phyloP scores from a whole-genome alignment of 1,140 invertebrate species.

The Drosophila setifemur region DNA sequence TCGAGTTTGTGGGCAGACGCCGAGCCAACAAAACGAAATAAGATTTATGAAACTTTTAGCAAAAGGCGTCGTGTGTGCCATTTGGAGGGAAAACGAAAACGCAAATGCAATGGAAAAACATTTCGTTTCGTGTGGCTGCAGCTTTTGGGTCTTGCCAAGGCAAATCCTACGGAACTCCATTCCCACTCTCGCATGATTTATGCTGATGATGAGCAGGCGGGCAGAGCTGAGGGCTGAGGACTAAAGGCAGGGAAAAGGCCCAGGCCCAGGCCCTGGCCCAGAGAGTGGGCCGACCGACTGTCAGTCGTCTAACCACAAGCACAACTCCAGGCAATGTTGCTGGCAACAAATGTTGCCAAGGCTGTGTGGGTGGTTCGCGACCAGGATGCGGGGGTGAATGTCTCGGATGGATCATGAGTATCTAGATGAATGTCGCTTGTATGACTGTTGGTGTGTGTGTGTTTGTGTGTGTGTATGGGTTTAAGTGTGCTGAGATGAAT shows the following conservation, averaged over 20 bases:
- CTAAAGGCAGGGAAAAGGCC: slow-evolving; percentile 7
- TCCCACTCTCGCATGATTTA: slow-evolving; percentile 64
- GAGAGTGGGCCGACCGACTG: slow-evolving; percentile 40
- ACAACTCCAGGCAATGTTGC: no score
- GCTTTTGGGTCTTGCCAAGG: slow-evolving; percentile 47
- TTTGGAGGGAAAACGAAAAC: no score
- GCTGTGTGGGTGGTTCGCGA: slow-evolving; percentile 43
- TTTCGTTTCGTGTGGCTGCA: slow-evolving; percentile 14
- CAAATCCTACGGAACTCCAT: slow-evolving; percentile 49
- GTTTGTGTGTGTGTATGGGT: slow-evolving; percentile 23
- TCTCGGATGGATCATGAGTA: slow-evolving; percentile 47
- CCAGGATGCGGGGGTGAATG: slow-evolving; percentile 49
- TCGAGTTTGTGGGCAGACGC: slow-evolving; percentile 62
- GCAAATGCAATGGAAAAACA: background rate
- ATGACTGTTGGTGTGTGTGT: slow-evolving; percentile 31
- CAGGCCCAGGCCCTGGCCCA: no score
- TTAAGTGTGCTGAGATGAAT: slow-evolving; percentile 13
- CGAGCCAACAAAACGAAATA: slow-evolving; percentile 65
- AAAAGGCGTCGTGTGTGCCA: slow-evolving; percentile 65
- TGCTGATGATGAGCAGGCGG: slow-evolving; percentile 67
- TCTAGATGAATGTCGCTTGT: background rate
- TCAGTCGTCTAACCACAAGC: no score
- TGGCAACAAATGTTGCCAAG: slow-evolving; percentile 56
- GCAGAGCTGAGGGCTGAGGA: background rate
- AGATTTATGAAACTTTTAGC: slow-evolving; percentile 81